phyloP scores from a whole-genome alignment of 2,888 invertebrate species.

The Lasius fuliginosus region DNA sequence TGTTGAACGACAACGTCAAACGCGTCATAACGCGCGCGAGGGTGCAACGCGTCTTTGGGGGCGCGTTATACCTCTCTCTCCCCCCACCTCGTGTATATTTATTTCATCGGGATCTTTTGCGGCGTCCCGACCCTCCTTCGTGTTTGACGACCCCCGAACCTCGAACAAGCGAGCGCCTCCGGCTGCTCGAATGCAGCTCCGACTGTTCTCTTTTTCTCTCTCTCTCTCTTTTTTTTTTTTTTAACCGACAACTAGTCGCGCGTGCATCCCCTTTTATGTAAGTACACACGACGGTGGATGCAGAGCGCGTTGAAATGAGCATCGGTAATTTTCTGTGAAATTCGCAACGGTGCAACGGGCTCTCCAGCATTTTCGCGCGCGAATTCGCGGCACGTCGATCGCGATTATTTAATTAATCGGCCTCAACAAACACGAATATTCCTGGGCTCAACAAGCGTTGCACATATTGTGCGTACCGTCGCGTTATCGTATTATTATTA shows the following conservation, averaged over 20 bases:
- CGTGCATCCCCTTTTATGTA: conserved; percentile 46
- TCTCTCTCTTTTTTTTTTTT: conserved; percentile 2
- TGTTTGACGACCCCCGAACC: conserved; percentile 45
- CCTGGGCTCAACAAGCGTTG: background rate
- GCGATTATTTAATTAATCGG: conserved; percentile 34
- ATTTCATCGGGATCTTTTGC: conserved; percentile 56
- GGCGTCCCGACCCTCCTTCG: conserved; percentile 35
- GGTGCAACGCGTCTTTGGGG: conserved; percentile 39
- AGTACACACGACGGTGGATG: conserved; percentile 17
- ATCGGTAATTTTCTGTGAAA: conserved; percentile 56
- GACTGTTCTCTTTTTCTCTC: conserved; percentile 48
- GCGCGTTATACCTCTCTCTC: background rate
- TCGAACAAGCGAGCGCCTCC: conserved; percentile 22
- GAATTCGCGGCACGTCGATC: conserved; percentile 45
- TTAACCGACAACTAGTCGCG: conserved; percentile 39
- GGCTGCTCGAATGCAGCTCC: conserved; percentile 34
- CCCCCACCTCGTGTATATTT: conserved; percentile 39
- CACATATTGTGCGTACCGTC: background rate
- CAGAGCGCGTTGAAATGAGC: conserved; percentile 56
- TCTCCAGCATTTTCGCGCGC: conserved; percentile 29
- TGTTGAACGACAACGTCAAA: conserved; percentile 55
- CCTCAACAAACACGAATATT: background rate
- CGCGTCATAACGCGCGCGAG: conserved; percentile 34
- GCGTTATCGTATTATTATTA: background rate
- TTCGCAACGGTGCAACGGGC: background rate